Percentiles rank a stretch among this genome's conserved stretches.
These are phyloP conservation scores for Schizotus pectinicornis DNA, from an alignment of 2,888 invertebrate genomes.

Conservation along the genomic window DNA sequence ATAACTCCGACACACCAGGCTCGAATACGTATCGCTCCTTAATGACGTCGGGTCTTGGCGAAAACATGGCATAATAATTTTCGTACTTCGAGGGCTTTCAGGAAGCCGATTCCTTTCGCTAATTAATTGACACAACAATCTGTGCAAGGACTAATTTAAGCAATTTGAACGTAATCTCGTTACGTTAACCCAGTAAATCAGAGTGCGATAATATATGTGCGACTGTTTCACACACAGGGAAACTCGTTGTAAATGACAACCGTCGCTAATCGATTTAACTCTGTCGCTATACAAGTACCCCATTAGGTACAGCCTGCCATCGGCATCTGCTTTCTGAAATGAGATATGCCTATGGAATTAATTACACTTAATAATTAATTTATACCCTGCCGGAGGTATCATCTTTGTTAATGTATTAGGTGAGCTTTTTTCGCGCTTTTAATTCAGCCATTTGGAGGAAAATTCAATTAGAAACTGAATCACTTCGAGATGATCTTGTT, in stretches of 20 bases:
- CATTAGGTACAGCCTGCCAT: constrained; percentile 51
- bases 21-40: constrained; percentile 22
- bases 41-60: constrained; percentile 15
- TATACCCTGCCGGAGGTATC: constrained; percentile 35
- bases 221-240: constrained; percentile 38
- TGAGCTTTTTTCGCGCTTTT: constrained; percentile 24
- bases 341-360: constrained; percentile 48
- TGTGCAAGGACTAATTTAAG: constrained; percentile 35
- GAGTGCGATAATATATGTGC: constrained; percentile 37
- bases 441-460: constrained; percentile 22
- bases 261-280: constrained; percentile 50
- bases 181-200: constrained; percentile 38
- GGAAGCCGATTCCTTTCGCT: constrained; percentile 22
- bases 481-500: background rate
- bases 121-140: constrained; percentile 39
- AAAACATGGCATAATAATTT: constrained; percentile 9
- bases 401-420: constrained; percentile 32
- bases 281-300: constrained; percentile 47
- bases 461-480: constrained; percentile 21
- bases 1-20: constrained; percentile 24
- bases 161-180: constrained; percentile 37
- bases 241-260: constrained; percentile 50
- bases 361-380: constrained; percentile 50
- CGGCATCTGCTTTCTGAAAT: constrained; percentile 47
- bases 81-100: constrained; percentile 22